These are phyloP conservation scores for Alectoris magna DNA, from an alignment of 2,797 vertebrate genomes.

Conservation along the genomic window DNA sequence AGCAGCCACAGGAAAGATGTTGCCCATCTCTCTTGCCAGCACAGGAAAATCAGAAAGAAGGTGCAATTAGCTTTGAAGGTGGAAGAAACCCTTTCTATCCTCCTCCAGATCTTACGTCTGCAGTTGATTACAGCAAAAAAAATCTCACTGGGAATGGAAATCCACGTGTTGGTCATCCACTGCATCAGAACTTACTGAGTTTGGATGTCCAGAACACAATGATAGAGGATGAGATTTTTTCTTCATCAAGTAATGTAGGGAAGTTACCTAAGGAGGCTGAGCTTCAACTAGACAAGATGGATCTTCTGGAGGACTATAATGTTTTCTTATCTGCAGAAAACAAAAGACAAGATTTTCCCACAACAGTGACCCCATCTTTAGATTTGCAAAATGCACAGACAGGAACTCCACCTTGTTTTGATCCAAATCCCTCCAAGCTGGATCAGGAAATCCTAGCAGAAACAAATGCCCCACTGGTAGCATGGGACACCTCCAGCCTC, in stretches of 20 bases:
- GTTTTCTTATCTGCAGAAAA: background rate
- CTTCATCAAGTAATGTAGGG: background rate
- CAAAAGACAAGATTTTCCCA: background rate
- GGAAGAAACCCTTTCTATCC: background rate
- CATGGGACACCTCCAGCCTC: conserved; percentile 6
- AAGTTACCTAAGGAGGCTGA: background rate
- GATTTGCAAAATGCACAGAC: background rate
- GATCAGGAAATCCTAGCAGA: background rate
- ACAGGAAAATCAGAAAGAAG: background rate
- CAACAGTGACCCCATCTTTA: background rate
- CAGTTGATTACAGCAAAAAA: background rate
- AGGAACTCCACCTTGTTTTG: background rate
- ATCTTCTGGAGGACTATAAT: background rate
- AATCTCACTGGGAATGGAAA: background rate
- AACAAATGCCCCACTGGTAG: background rate
- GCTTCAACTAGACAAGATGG: background rate
- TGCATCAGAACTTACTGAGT: background rate
- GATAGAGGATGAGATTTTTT: background rate
- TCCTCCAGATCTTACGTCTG: background rate
- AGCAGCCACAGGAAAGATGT: background rate
- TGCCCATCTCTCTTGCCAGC: background rate
- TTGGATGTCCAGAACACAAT: background rate
- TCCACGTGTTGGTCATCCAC: background rate
- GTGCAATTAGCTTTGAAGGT: background rate
- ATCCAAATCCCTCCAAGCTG: background rate